A percentile compares a stretch with the other conserved stretches of the same genome.
phyloP scores from a whole-genome alignment of 2,797 vertebrate genomes.

The Xenops minutus region DNA sequence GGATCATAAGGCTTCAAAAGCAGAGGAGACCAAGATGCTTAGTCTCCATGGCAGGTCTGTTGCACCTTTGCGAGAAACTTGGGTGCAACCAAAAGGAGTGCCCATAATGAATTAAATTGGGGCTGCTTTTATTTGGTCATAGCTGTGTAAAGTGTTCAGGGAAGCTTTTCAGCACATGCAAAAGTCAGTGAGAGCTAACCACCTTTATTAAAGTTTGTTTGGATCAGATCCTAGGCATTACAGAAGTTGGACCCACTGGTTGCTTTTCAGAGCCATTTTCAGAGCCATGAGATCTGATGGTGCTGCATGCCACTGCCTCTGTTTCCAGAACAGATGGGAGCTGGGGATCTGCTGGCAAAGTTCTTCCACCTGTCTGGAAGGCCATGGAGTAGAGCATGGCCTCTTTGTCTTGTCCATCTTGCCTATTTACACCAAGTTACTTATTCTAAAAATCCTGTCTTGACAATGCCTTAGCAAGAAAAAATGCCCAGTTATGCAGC shows the following conservation, averaged over 20 bases:
- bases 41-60: not conserved
- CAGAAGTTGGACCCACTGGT: not conserved
- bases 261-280: not conserved
- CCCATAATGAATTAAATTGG: not conserved
- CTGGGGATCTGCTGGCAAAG: not conserved
- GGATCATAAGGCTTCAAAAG: not conserved
- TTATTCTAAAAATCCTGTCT: not conserved
- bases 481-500: not conserved
- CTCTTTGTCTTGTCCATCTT: not conserved
- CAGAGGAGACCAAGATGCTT: not conserved
- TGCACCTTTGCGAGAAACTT: not conserved
- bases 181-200: not conserved
- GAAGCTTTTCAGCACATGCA: not conserved
- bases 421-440: not conserved
- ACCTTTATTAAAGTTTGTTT: not conserved
- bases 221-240: not conserved
- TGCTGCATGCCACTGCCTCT: accelerated
- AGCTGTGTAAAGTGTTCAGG: not conserved
- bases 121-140: not conserved
- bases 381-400: not conserved
- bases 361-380: not conserved
- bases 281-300: not conserved
- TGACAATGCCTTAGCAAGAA: not conserved
- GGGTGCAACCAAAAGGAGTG: not conserved
- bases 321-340: not conserved